Percentiles rank a stretch among this genome's conserved stretches.
phyloP scores from a whole-genome alignment of 2,888 invertebrate species.

The Oeneis ivallda region DNA sequence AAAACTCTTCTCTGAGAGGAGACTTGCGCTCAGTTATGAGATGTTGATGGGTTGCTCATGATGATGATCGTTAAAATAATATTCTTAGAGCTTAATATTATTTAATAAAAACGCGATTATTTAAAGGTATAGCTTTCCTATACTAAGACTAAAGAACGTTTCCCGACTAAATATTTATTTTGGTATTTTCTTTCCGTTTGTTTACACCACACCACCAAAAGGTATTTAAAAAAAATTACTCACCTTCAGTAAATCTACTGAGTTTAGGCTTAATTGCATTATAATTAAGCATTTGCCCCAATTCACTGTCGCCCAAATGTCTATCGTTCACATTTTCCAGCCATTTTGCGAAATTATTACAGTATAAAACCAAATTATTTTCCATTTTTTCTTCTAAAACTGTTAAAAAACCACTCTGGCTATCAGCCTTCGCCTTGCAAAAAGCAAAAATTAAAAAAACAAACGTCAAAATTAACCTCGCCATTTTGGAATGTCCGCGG shows the following conservation, averaged over 20 bases:
- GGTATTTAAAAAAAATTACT: slow-evolving; percentile 42
- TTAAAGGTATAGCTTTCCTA: no score
- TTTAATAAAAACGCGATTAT: no score
- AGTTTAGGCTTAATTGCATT: slow-evolving; percentile 58
- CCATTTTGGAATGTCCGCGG: slow-evolving; percentile 41
- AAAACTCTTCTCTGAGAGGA: no score
- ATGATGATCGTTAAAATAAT: no score
- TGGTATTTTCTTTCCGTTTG: no score
- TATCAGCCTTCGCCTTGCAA: slow-evolving; percentile 12
- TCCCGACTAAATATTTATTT: no score
- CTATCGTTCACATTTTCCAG: slow-evolving; percentile 64
- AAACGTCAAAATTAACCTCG: slow-evolving; percentile 38
- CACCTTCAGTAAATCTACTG: slow-evolving; percentile 45
- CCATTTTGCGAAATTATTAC: slow-evolving; percentile 46
- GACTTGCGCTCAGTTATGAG: no score
- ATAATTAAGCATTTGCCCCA: slow-evolving; percentile 60
- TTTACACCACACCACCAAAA: no score
- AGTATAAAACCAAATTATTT: slow-evolving; percentile 50
- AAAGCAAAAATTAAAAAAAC: slow-evolving; percentile 38
- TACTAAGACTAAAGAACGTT: no score
- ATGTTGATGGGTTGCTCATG: no score
- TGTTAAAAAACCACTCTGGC: slow-evolving; percentile 37
- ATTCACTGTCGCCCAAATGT: slow-evolving; percentile 55
- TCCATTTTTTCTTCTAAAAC: slow-evolving; percentile 52
- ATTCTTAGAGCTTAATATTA: no score